Base-by-base conservation (phyloP, 92 coral and sea anemone species). In the Umimayanthus chanpuru region DNA sequence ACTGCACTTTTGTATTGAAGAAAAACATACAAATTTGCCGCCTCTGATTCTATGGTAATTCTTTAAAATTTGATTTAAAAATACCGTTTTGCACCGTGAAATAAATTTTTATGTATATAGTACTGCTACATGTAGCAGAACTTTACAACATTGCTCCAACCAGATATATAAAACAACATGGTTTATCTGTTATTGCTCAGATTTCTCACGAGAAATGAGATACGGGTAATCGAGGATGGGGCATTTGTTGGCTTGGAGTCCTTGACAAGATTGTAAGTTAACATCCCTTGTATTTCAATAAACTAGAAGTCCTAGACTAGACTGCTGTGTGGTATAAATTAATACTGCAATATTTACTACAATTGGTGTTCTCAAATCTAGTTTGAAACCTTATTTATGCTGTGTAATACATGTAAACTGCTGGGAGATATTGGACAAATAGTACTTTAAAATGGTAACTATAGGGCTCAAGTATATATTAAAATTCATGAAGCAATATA, bases 121-220 rank as follows among this genome's bases (percentile, higher is more conserved):
- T 21, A 29, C 2, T 15, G 40, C 11, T 74, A 14, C 21, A 9
- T 16, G 10, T 32, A 74, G 80, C 39, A 4, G 11, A 75, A 32
- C 47, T 75, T 3, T 39, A 7, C 7, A 40, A 75, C 36, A 9
- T 2, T 70, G 38, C 18, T 9, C 20, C 28, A 6, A 2, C 12
- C 36, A 32, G 36, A 32, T 32, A 32, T 32, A 32, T 65, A 18
- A 4, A 4, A 6, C 9, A 6, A 10, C 11, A 72, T 14, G 14
- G 7, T 39, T 78, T 12, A 26, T 55, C 20, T n/a, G 6, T 21
- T 70, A 50, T 73, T 58, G 76, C 68, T 80, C 83, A 91, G 94
- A 77, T 20, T 61, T 91, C 75, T 91, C 39, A 28, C 88, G 21
- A 79, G 85, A 50, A 91, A 91, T 58, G 70, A 87, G 41, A 67